phyloP scores from a whole-genome alignment of 2,113 vertebrate species.

The Euleptes europaea region DNA sequence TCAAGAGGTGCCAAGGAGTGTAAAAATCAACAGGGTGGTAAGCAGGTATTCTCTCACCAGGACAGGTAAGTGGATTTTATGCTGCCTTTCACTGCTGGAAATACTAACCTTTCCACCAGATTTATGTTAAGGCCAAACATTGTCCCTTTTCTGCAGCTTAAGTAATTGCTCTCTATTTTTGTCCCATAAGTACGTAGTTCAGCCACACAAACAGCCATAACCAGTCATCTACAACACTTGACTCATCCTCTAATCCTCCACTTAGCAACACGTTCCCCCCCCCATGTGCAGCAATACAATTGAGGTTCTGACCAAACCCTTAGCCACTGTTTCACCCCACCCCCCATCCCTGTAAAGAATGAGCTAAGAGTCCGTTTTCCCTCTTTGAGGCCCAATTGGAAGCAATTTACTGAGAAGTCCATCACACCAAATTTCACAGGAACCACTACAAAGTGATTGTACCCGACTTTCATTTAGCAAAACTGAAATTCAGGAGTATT shows the following conservation, averaged over 20 bases:
- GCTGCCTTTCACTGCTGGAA: not conserved
- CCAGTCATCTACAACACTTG: constrained; percentile 9
- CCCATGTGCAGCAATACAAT: constrained; percentile 34
- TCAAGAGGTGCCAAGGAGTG: not conserved
- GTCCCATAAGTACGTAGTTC: constrained; percentile 10
- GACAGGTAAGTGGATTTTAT: not conserved
- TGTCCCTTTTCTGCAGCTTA: constrained; percentile 4
- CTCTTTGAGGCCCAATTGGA: too few species aligned
- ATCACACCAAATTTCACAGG: too few species aligned
- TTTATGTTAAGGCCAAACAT: not conserved
- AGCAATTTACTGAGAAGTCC: too few species aligned
- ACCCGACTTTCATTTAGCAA: too few species aligned
- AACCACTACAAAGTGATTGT: too few species aligned
- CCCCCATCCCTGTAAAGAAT: too few species aligned
- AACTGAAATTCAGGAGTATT: too few species aligned
- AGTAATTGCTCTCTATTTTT: constrained; percentile 39
- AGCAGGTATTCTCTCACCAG: not conserved
- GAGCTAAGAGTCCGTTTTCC: too few species aligned
- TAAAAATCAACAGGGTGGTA: not conserved
- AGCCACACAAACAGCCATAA: not conserved
- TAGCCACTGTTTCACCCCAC: too few species aligned
- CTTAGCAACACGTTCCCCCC: not conserved
- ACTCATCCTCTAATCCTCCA: constrained; percentile 42
- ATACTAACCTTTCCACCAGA: not conserved
- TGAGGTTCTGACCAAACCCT: not conserved